phyloP scores from a whole-genome alignment of 2,888 invertebrate species.

The Zelleria hepariella region DNA sequence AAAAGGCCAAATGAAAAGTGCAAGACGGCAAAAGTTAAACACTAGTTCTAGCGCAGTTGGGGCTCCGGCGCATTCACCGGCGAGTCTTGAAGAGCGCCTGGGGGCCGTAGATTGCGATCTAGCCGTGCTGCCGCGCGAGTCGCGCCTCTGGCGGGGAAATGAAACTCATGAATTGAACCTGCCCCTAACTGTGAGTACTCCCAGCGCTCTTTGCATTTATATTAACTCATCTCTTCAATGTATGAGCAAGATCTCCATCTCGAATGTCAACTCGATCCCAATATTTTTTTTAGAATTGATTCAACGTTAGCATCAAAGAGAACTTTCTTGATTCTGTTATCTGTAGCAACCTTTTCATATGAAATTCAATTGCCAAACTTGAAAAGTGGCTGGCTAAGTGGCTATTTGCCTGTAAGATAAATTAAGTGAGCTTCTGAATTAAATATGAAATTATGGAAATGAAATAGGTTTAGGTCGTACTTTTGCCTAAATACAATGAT shows the following conservation, averaged over 20 bases:
- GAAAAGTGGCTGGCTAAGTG: neutral
- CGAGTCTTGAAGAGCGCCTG: slow-evolving; percentile 74
- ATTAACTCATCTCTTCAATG: neutral
- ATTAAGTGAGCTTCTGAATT: too few relatives aligned
- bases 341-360: neutral
- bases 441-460: too few relatives aligned
- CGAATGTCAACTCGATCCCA: neutral
- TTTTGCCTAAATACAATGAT: too few relatives aligned
- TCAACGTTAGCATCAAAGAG: neutral
- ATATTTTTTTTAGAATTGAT: neutral
- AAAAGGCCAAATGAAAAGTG: slow-evolving; percentile 53
- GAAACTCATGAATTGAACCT: slow-evolving; percentile 79
- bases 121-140: slow-evolving; percentile 75
- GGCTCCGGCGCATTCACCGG: slow-evolving; percentile 43
- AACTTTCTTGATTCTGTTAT: neutral
- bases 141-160: slow-evolving; percentile 79
- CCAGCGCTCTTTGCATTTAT: neutral
- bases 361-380: neutral
- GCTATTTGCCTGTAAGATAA: too few relatives aligned
- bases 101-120: slow-evolving; percentile 77
- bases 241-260: neutral
- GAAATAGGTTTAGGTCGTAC: too few relatives aligned
- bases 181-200: slow-evolving; percentile 74
- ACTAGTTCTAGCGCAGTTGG: slow-evolving; percentile 42
- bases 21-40: slow-evolving; percentile 59